Conservation (phyloP, 2,797 vertebrate genomes). For the Coreius guichenoti region DNA sequence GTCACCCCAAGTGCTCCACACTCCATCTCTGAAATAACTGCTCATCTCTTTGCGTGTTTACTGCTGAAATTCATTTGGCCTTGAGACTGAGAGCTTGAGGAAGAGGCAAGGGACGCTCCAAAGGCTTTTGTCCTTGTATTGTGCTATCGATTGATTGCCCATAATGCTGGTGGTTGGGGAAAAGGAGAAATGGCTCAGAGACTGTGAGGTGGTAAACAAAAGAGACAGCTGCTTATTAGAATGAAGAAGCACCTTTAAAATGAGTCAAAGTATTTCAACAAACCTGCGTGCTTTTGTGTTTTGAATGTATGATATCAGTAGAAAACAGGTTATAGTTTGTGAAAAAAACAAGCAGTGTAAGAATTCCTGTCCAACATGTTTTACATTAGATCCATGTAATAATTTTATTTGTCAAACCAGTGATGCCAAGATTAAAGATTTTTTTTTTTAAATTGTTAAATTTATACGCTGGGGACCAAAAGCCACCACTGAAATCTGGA, state of each 20-base stretch:
- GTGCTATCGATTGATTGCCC: slow-evolving; percentile 53
- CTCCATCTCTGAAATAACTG: slow-evolving; percentile 44
- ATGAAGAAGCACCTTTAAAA: slow-evolving; percentile 17
- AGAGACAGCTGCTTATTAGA: slow-evolving; percentile 38
- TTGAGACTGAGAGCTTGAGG: slow-evolving; percentile 39
- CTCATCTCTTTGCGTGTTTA: slow-evolving; percentile 40
- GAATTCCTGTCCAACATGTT: not conserved
- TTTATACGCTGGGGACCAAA: not conserved
- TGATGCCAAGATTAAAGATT: not conserved
- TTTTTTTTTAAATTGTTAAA: no score
- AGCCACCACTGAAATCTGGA: not conserved
- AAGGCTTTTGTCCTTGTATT: slow-evolving; percentile 56
- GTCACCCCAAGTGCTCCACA: slow-evolving; percentile 6
- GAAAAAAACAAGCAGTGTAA: not conserved
- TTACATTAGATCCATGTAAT: not conserved
- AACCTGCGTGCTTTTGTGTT: not conserved
- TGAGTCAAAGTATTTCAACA: slow-evolving; percentile 17
- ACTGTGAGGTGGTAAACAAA: slow-evolving; percentile 43
- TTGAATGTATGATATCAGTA: not conserved
- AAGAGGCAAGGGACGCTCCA: slow-evolving; percentile 28
- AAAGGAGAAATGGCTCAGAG: slow-evolving; percentile 40
- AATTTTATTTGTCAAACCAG: not conserved
- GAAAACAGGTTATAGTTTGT: not conserved
- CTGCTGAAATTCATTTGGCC: slow-evolving; percentile 51
- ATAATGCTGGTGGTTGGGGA: slow-evolving; percentile 27